Base-by-base conservation (phyloP, 2,797 vertebrate species). In the Poecilia gillii region DNA sequence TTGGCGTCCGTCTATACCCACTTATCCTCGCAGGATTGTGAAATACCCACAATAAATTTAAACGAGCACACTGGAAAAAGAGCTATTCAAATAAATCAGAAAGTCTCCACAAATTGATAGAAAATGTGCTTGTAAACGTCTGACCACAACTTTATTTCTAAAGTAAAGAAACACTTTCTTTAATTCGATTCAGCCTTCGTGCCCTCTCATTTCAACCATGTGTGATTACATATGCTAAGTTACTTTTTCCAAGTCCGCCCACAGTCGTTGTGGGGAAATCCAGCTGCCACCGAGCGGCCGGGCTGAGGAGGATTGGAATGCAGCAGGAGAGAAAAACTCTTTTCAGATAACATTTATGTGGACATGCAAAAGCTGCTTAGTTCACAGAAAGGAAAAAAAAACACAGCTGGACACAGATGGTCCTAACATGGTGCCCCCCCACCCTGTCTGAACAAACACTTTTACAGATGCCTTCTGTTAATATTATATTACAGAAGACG, bases 231-330 rank as follows among this genome's bases (percentile, higher is more conserved):
- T 81, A 87, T 79, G 89, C 87, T 86, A 86, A 91, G 87, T 88
- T 81, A 84, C 84, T 84, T 91, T 87, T 86, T 90, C 84, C 83
- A 85, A 87, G 81, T 94, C 93, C 88, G 88, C 95, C 95, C 95
- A 94, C 94, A 74, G 45, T 90, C 89, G 82, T 87, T 76, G 88
- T 87, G 90, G 87, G 93, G 91, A 89, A 91, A 88, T 88, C 92
- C 94, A 95, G 94, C 94, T 88, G 94, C 91, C 85, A 75, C 66
- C 49, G 85, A 78, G 72, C 74, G 81, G 84, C 91, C 93, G 90
- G 91, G 85, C 83, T 74, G 93, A 92, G 91, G 93, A 95, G 93
- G 91, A 90, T 84, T 89, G 92, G 92, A 94, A 94, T 94, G 93
- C 70, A 76, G 88, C 80, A 70, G 90, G 89, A 85, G 88, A 94